Percentiles rank a stretch among this genome's conserved stretches.
phyloP scores from a whole-genome alignment of 1,140 invertebrate species.

The Manduca sexta region DNA sequence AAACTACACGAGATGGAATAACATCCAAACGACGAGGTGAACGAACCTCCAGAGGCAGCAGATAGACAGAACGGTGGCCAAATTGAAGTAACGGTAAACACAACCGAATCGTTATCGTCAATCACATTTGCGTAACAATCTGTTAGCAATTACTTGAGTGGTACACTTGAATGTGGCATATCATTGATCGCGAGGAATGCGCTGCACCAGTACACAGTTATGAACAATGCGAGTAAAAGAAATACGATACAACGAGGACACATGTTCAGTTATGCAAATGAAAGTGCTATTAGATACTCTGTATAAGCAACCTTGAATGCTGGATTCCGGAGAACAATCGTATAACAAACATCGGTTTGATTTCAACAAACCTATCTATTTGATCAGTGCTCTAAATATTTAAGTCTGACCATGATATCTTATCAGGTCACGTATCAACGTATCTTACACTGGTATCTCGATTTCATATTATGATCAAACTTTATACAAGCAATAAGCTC shows the following conservation, averaged over 20 bases:
- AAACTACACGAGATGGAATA: slow-evolving; percentile 6
- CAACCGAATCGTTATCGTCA: slow-evolving; percentile 62
- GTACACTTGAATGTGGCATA: slow-evolving; percentile 38
- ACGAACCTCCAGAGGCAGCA: slow-evolving; percentile 31
- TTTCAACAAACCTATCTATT: too few species aligned
- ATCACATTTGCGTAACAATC: slow-evolving; percentile 70
- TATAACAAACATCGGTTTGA: too few species aligned
- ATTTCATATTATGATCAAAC: too few species aligned
- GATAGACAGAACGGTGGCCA: slow-evolving; percentile 55
- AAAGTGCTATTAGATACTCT: background rate
- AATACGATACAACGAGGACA: slow-evolving; percentile 14
- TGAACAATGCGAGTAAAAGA: slow-evolving; percentile 7
- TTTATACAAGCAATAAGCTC: too few species aligned
- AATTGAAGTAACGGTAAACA: slow-evolving; percentile 64
- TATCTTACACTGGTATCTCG: too few species aligned
- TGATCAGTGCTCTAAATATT: too few species aligned
- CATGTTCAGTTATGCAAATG: background rate
- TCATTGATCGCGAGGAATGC: slow-evolving; percentile 43
- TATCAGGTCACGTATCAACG: too few species aligned
- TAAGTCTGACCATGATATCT: too few species aligned
- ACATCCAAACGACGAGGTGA: slow-evolving; percentile 45
- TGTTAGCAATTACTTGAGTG: slow-evolving; percentile 53
- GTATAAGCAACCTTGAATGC: background rate
- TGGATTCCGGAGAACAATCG: too few species aligned
- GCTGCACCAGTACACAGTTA: slow-evolving; percentile 11